phyloP scores from a whole-genome alignment of 2,113 vertebrate species.

The Entomyzon cyanotis region DNA sequence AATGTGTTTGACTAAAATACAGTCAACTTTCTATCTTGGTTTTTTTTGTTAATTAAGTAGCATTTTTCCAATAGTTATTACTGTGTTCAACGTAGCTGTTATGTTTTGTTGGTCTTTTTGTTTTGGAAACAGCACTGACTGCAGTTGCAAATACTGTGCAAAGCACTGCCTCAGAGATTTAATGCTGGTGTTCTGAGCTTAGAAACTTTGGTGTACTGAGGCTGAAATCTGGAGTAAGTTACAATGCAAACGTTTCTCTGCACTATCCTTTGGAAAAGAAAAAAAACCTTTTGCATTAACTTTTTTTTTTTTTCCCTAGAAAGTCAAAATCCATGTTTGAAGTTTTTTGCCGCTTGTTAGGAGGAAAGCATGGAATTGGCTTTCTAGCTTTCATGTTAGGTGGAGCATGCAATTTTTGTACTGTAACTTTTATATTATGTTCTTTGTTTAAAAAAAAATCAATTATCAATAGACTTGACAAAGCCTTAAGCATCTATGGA shows the following conservation, averaged over 20 bases:
- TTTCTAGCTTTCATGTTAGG: not conserved
- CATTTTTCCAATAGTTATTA: not conserved
- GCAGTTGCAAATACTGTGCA: not conserved
- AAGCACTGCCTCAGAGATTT: not conserved
- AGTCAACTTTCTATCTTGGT: not conserved
- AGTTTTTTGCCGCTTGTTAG: not conserved
- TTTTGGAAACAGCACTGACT: not conserved
- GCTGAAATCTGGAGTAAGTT: not conserved
- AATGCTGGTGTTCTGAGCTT: not conserved
- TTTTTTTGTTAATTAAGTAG: not conserved
- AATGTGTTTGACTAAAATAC: not conserved
- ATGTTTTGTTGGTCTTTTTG: not conserved
- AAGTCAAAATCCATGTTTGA: not conserved
- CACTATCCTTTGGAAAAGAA: not conserved
- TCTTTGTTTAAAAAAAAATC: not conserved
- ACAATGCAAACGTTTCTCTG: not conserved
- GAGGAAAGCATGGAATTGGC: not conserved
- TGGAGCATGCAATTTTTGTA: not conserved
- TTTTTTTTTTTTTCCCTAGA: not conserved
- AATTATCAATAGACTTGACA: not conserved
- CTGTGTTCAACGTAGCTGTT: not conserved
- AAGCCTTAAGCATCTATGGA: not conserved
- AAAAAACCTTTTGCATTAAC: not conserved
- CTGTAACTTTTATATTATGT: not conserved
- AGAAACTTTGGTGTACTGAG: not conserved